phyloP scores from a whole-genome alignment of 2,113 vertebrate species.

The Sinocyclocheilus anophthalmus region DNA sequence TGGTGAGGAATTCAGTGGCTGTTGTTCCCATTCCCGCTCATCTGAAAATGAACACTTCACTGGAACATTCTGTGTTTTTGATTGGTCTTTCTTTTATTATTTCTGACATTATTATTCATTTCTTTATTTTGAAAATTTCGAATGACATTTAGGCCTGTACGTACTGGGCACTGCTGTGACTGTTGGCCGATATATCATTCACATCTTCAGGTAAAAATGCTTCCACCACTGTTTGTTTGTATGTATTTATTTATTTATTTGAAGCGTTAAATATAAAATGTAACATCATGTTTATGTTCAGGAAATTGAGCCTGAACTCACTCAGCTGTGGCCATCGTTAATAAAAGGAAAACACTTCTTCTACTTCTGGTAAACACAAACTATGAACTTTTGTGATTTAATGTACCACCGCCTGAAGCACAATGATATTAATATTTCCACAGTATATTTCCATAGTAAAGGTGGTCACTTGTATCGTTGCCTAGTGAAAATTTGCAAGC shows the following conservation, averaged over 20 bases:
- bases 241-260: background rate
- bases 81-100: background rate
- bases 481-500: no score
- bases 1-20: constrained; percentile 62
- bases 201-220: constrained; percentile 69
- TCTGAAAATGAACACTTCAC: background rate
- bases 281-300: constrained; percentile 42
- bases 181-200: constrained; percentile 75
- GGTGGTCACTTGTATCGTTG: no score
- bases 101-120: background rate
- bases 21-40: background rate
- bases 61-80: background rate
- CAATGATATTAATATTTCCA: no score
- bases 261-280: background rate
- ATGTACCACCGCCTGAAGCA: background rate
- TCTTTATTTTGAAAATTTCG: background rate
- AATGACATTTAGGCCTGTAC: constrained; percentile 61
- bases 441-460: no score
- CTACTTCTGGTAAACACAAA: constrained; percentile 70
- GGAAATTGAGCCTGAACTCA: constrained; percentile 68
- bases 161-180: constrained; percentile 51
- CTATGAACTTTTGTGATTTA: background rate
- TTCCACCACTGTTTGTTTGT: background rate
- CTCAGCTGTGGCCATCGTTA: constrained; percentile 69
- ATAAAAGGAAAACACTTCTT: constrained; percentile 62